Evolutionary conservation across 2,113 vertebrate genomes (phyloP).

Genomic region (Rana temporaria): DNA sequence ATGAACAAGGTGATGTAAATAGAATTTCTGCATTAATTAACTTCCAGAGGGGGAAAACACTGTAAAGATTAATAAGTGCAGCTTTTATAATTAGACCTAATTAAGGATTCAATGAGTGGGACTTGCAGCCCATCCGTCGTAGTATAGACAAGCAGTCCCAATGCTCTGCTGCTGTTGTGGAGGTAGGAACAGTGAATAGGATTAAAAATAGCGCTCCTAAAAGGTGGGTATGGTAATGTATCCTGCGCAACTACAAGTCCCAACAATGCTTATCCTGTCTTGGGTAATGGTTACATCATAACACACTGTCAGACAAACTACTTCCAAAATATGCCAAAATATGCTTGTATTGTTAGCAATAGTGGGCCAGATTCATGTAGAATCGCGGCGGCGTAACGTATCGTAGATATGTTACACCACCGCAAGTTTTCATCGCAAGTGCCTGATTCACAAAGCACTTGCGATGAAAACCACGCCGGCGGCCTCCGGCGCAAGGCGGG

Average conservation of each 20-base stretch:
- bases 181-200: conserved; percentile 1
- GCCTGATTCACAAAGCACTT: too few relatives aligned
- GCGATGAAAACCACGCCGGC: too few relatives aligned
- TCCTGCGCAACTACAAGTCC: background rate
- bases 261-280: background rate
- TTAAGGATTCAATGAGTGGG: conserved; percentile 49
- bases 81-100: conserved; percentile 57
- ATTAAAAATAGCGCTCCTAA: conserved; percentile 19
- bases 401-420: too few relatives aligned
- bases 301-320: too few relatives aligned
- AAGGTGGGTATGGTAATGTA: background rate
- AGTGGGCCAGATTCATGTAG: too few relatives aligned
- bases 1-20: conserved; percentile 54
- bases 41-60: conserved; percentile 43
- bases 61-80: conserved; percentile 56
- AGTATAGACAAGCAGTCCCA: conserved; percentile 48
- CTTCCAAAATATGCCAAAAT: too few relatives aligned
- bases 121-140: conserved; percentile 40
- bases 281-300: too few relatives aligned
- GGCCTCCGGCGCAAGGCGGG: too few relatives aligned
- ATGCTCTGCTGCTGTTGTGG: conserved; percentile 13
- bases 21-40: conserved; percentile 47
- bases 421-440: too few relatives aligned
- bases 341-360: too few relatives aligned
- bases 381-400: too few relatives aligned